Conservation (phyloP, 35 echinoderm and acorn worm species). For the Lytechinus variegatus region DNA sequence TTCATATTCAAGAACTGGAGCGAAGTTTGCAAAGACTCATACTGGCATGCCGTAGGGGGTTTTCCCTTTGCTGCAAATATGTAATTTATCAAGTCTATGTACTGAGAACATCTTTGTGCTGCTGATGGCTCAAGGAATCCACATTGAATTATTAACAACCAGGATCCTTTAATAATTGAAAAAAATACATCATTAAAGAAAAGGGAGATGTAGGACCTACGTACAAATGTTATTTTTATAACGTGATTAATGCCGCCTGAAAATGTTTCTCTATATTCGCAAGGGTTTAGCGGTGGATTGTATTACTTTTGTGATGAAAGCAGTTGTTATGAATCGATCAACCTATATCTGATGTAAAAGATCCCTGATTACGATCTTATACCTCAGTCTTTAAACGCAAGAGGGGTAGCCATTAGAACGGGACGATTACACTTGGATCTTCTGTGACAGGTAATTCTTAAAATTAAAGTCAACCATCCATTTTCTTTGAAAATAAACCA, state of each 20-base stretch:
- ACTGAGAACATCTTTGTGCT: too few relatives aligned
- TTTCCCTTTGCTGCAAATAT: too few relatives aligned
- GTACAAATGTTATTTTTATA: neutral
- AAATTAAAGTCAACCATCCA: neutral
- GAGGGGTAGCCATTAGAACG: neutral
- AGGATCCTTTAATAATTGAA: too few relatives aligned
- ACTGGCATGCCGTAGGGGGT: too few relatives aligned
- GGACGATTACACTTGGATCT: neutral
- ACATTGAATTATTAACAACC: too few relatives aligned
- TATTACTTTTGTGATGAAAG: neutral
- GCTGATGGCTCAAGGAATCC: too few relatives aligned
- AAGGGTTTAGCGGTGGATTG: neutral
- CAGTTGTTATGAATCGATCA: neutral
- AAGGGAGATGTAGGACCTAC: too few relatives aligned
- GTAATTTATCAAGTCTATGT: too few relatives aligned
- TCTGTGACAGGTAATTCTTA: neutral
- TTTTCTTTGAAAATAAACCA: slow-evolving; percentile 15
- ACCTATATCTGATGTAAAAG: neutral
- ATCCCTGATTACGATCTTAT: neutral
- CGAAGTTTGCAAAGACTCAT: too few relatives aligned
- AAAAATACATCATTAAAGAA: too few relatives aligned
- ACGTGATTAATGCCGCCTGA: neutral
- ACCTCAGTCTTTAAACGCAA: neutral
- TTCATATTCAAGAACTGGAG: too few relatives aligned
- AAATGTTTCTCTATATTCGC: neutral